phyloP scores from a whole-genome alignment of 2,888 invertebrate species.

The Caenorhabditis becei region DNA sequence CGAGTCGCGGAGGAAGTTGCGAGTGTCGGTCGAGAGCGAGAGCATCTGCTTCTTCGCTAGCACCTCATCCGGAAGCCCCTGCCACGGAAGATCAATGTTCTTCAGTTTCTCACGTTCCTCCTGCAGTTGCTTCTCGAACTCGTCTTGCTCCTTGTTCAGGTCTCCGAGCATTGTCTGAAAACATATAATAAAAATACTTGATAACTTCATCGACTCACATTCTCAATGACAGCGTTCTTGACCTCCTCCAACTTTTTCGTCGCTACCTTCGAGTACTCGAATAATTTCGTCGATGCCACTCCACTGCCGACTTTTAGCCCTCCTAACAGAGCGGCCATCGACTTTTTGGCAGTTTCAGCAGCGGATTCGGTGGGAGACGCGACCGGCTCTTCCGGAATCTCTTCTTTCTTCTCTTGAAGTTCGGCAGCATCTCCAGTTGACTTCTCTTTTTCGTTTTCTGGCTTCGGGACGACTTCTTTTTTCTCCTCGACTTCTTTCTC shows the following conservation, averaged over 20 bases:
- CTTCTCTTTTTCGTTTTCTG: conserved; percentile 3
- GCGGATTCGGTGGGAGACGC: conserved; percentile 12
- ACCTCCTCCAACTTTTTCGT: conserved; percentile 68
- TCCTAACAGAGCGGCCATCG: conserved; percentile 52
- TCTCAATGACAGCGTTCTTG: conserved; percentile 66
- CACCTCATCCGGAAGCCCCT: conserved; percentile 94
- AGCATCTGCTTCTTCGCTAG: conserved; percentile 95
- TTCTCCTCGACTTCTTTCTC: not conserved
- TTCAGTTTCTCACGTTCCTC: conserved; percentile 55
- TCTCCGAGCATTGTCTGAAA: conserved; percentile 94
- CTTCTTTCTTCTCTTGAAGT: not conserved
- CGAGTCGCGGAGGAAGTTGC: conserved; percentile 97
- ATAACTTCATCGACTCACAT: conserved; percentile 37
- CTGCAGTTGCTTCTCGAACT: conserved; percentile 92
- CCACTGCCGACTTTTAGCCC: conserved; percentile 50
- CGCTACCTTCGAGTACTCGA: conserved; percentile 73
- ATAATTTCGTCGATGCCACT: conserved; percentile 62
- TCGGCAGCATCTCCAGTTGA: not conserved
- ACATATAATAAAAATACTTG: not conserved
- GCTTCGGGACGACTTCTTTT: too few species aligned
- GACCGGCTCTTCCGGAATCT: conserved; percentile 2
- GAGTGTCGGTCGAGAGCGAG: conserved; percentile 93
- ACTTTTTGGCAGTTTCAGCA: conserved; percentile 45
- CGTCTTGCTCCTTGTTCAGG: conserved; percentile 96
- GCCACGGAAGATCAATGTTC: conserved; percentile 89